Evolutionary conservation across 1,140 invertebrate species (phyloP).

Genomic region (Drosophila elegans): DNA sequence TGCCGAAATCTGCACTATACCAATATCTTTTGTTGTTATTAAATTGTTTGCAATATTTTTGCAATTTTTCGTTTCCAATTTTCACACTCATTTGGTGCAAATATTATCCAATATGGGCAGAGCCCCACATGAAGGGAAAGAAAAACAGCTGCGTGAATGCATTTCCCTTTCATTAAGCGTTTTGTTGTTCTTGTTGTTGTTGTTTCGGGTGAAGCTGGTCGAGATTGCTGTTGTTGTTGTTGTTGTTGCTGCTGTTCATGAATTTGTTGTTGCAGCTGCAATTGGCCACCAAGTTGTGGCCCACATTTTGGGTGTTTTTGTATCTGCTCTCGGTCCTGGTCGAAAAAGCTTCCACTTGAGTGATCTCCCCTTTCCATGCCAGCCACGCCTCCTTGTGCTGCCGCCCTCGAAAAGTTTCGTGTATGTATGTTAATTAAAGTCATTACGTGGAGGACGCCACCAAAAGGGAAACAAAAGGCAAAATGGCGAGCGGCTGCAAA

Average conservation of each 20-base stretch:
- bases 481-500: constrained; percentile 12
- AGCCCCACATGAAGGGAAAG: not conserved
- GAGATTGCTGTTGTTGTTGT: constrained; percentile 6
- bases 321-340: constrained; percentile 27
- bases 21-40: not conserved
- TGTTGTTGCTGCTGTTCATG: constrained; percentile 8
- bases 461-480: constrained; percentile 29
- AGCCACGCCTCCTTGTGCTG: constrained; percentile 13
- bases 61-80: not conserved
- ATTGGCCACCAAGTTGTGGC: constrained; percentile 51
- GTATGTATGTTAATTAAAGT: constrained; percentile 77
- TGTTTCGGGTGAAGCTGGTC: constrained; percentile 8
- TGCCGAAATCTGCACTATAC: too few relatives aligned
- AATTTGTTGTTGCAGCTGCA: constrained; percentile 42
- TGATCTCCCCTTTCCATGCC: constrained; percentile 5
- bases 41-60: not conserved
- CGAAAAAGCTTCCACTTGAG: constrained; percentile 56
- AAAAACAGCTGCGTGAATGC: constrained; percentile 12
- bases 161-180: constrained; percentile 38
- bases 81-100: constrained; percentile 11
- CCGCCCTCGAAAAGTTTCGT: constrained; percentile 27
- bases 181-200: constrained; percentile 28
- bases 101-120: constrained; percentile 10
- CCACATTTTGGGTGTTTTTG: constrained; percentile 42
- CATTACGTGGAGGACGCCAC: constrained; percentile 63